Evolutionary conservation across 1,140 invertebrate species (phyloP), one percentile per base, ranked within the genome.

Genomic region (Heliconius eleuchia): DNA sequence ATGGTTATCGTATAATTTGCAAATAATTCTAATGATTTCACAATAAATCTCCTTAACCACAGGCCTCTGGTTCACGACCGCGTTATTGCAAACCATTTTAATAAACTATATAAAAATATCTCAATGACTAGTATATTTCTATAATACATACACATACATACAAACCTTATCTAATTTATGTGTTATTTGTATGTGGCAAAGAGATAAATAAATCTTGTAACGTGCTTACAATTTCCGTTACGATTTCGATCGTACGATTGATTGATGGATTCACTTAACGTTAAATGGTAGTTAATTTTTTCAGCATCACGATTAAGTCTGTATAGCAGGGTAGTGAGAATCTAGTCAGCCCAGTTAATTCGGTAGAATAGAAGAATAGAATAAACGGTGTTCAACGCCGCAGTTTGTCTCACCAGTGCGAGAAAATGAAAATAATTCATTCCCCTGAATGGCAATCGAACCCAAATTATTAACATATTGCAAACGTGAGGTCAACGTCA

Each of bases 11-110:
- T 66, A 66, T 30, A 66, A 66, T 66, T 66, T 66, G 27, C 60
- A 23, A 66, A 66, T 66, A 66, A 66, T 16, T 66, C 60, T 66
- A 66, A 66, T 66, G 60, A 66, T 66, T 66, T 3, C 60, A 66
- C n/a, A 66, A 30, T 66, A 66, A 66, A 66, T 66, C 60, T 66
- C 11, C 60, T 66, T 30, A 66, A 66, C 60, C 60, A 13, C 27
- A 30, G 27, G 60, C 27, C 60, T 1, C 27, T 66, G 55, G 55
- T 2, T 11, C n/a, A 60, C 19, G 60, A 66, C 60, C 60, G 60
- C 27, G 60, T 66, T 66, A 66, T 66, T 66, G 23, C 60, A 23
- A 16, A 2, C 60, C 60, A 66, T 66, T 66, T 19, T 19, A 19
- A 7, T 46, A 46, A 13, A 46, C 3, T 52, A 52, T 19, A 66